Conservation (phyloP, 2,797 vertebrate genomes). For the Hephaestus fuliginosus region DNA sequence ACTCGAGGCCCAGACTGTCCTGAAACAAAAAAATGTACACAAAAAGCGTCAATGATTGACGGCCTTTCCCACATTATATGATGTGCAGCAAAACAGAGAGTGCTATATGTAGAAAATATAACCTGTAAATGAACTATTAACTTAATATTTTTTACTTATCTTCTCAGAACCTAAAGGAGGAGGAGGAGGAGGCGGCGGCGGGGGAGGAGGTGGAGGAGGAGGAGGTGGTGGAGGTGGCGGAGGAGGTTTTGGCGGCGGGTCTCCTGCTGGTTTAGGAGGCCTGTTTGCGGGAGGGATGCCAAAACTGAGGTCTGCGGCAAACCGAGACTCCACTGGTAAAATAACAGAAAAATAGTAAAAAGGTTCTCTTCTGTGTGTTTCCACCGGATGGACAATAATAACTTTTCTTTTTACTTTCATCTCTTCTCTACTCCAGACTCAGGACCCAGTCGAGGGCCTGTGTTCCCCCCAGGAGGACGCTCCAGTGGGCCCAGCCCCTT, state of each 20-base stretch:
- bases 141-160: conserved; percentile 29
- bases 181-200: conserved; percentile 72
- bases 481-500: conserved; percentile 87
- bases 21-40: background rate
- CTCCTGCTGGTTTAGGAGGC: conserved; percentile 90
- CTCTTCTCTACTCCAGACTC: conserved; percentile 84
- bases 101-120: background rate
- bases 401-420: background rate
- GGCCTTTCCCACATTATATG: too few relatives aligned
- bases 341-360: background rate
- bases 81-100: background rate
- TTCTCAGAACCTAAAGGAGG: conserved; percentile 92
- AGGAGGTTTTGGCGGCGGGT: conserved; percentile 83
- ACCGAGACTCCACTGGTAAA: conserved; percentile 89
- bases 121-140: background rate
- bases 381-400: background rate
- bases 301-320: conserved; percentile 91
- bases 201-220: conserved; percentile 67
- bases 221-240: conserved; percentile 77
- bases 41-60: background rate
- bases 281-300: conserved; percentile 97
- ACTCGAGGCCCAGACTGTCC: background rate
- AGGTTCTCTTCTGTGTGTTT: background rate
- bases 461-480: conserved; percentile 90
- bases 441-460: conserved; percentile 85